Percentiles rank a stretch among this genome's conserved stretches.
phyloP scores from a whole-genome alignment of 2,888 invertebrate species.

The Stramonita haemastoma region DNA sequence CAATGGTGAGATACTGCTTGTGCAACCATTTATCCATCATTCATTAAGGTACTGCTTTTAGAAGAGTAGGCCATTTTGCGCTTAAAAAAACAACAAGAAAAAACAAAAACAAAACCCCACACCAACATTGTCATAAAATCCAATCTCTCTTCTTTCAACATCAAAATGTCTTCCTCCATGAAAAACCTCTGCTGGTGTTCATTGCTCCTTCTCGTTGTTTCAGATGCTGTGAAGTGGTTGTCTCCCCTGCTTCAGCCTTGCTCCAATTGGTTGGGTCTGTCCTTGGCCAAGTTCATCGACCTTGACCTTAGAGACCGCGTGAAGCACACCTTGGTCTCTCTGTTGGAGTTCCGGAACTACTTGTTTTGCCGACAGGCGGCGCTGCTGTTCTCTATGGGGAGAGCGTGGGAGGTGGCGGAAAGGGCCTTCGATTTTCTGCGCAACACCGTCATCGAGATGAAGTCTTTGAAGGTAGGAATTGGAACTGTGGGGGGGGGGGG shows the following conservation, averaged over 20 bases:
- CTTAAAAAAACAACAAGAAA: too few species aligned
- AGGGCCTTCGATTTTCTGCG: conserved; percentile 93
- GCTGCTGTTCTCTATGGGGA: conserved; percentile 81
- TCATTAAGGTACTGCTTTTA: too few species aligned
- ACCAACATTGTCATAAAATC: too few species aligned
- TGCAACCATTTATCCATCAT: too few species aligned
- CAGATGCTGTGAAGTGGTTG: conserved; percentile 91
- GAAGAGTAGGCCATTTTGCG: too few species aligned
- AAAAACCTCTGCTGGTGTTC: too few species aligned
- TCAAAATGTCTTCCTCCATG: not conserved
- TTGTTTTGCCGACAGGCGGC: conserved; percentile 94
- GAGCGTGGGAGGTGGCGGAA: conserved; percentile 93
- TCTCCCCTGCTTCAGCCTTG: conserved; percentile 88
- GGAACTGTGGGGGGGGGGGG: too few species aligned
- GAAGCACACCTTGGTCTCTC: conserved; percentile 81
- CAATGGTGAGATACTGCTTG: too few species aligned
- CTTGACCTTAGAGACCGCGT: conserved; percentile 74
- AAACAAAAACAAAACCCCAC: too few species aligned
- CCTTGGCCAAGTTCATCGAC: conserved; percentile 77
- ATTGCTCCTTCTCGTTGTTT: conserved; percentile 43
- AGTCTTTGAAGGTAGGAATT: conserved; percentile 83
- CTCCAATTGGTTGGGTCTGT: conserved; percentile 90
- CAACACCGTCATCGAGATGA: conserved; percentile 90
- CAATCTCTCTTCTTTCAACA: not conserved
- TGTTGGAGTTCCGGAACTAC: conserved; percentile 95